phyloP scores from a whole-genome alignment of 37 sponge, comb jelly and placozoan genomes.

The Agelas oroides region DNA sequence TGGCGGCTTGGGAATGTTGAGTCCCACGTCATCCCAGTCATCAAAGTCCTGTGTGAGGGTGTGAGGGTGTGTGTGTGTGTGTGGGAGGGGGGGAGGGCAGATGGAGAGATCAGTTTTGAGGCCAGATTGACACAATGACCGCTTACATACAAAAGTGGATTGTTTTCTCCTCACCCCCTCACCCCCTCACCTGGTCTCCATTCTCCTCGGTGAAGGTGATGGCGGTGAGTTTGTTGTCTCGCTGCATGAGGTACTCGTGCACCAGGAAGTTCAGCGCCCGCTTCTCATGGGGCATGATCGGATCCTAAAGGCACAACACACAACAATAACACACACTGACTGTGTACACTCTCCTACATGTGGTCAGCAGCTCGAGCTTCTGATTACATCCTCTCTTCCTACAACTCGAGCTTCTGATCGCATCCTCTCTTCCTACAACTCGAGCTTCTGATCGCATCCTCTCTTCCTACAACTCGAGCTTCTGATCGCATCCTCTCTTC shows the following conservation, averaged over 20 bases:
- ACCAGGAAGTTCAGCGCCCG: constrained; percentile 90
- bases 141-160: neutral
- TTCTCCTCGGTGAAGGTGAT: constrained; percentile 94
- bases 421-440: too few relatives aligned
- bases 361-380: too few relatives aligned
- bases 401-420: too few relatives aligned
- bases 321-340: neutral
- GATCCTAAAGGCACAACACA: too few relatives aligned
- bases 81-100: too few relatives aligned
- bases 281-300: constrained; percentile 90
- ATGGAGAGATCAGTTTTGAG: neutral
- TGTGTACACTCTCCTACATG: too few relatives aligned
- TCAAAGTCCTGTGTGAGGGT: constrained; percentile 82
- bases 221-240: constrained; percentile 81
- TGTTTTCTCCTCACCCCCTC: too few relatives aligned
- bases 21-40: constrained; percentile 97
- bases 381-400: too few relatives aligned
- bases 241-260: constrained; percentile 88
- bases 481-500: too few relatives aligned
- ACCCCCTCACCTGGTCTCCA: constrained; percentile 76
- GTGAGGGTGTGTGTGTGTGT: neutral
- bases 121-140: too few relatives aligned
- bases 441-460: too few relatives aligned
- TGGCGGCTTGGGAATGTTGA: constrained; percentile 94
- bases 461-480: too few relatives aligned